Evolutionary conservation across 2,113 vertebrate species (phyloP).

Genomic region (Oxygymnocypris stewartii): DNA sequence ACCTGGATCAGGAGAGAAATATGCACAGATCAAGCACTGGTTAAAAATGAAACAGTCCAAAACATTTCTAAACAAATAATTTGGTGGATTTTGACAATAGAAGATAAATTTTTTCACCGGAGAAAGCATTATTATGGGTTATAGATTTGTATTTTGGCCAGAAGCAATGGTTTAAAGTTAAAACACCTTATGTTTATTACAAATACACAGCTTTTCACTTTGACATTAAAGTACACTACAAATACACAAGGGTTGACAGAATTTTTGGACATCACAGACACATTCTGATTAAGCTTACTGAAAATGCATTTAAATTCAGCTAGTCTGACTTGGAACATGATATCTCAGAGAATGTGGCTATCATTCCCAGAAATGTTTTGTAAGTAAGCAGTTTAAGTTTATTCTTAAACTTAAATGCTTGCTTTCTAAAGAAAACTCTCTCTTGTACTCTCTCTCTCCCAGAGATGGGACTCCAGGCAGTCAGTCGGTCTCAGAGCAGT

Average conservation of each 20-base stretch:
- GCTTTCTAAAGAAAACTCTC: not conserved
- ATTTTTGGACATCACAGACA: not conserved
- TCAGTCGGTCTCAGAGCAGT: slow-evolving; percentile 87
- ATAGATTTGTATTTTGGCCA: too few species aligned
- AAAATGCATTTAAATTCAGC: not conserved
- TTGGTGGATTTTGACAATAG: too few species aligned
- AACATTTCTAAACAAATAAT: too few species aligned
- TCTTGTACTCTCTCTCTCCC: slow-evolving; percentile 36
- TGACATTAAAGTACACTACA: not conserved
- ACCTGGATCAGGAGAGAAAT: too few species aligned
- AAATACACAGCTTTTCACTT: too few species aligned
- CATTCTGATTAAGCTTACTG: not conserved
- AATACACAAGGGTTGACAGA: too few species aligned
- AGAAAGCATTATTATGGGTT: too few species aligned
- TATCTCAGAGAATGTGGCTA: not conserved
- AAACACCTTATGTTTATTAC: too few species aligned
- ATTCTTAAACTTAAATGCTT: not conserved
- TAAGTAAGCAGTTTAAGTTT: not conserved
- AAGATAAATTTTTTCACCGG: too few species aligned
- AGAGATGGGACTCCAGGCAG: slow-evolving; percentile 88
- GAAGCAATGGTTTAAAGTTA: too few species aligned
- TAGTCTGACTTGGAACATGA: not conserved
- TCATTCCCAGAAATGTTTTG: not conserved
- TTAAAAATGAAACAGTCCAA: too few species aligned
- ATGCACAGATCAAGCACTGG: too few species aligned